Evolutionary conservation across 2,113 vertebrate species (phyloP).

Genomic region (Rhynchomys soricoides): DNA sequence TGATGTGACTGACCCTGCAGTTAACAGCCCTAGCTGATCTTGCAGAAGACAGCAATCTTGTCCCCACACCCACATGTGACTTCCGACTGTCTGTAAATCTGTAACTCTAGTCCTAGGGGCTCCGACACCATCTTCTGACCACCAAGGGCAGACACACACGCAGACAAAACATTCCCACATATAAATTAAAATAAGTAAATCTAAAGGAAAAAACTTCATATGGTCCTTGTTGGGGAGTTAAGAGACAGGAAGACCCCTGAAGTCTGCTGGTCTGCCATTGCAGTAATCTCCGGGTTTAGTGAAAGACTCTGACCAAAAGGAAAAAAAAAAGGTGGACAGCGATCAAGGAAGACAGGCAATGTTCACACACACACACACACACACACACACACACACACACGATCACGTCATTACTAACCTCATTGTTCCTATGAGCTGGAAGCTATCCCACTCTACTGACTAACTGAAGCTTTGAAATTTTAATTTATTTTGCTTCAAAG

Average conservation of each 20-base stretch:
- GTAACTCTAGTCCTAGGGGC: background rate
- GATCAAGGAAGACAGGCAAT: background rate
- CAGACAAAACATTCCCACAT: background rate
- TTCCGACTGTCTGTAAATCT: background rate
- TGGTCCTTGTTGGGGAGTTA: background rate
- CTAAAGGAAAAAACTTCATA: background rate
- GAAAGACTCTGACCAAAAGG: background rate
- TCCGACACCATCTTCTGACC: background rate
- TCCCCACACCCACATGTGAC: background rate
- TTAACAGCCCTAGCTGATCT: background rate
- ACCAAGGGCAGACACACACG: too few species aligned
- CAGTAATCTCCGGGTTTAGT: background rate
- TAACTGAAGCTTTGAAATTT: background rate
- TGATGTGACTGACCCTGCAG: too few species aligned
- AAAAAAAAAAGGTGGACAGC: background rate
- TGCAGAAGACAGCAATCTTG: too few species aligned
- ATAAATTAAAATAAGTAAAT: background rate
- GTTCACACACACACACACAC: background rate
- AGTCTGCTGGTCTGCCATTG: background rate
- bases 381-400: background rate
- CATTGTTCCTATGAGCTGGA: background rate
- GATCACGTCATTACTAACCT: background rate
- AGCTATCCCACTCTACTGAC: background rate
- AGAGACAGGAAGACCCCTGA: background rate
- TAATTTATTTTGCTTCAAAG: constrained; percentile 29